These are phyloP conservation scores for Morpho helenor DNA, from an alignment of 2,888 invertebrate species.

Conservation along the genomic window DNA sequence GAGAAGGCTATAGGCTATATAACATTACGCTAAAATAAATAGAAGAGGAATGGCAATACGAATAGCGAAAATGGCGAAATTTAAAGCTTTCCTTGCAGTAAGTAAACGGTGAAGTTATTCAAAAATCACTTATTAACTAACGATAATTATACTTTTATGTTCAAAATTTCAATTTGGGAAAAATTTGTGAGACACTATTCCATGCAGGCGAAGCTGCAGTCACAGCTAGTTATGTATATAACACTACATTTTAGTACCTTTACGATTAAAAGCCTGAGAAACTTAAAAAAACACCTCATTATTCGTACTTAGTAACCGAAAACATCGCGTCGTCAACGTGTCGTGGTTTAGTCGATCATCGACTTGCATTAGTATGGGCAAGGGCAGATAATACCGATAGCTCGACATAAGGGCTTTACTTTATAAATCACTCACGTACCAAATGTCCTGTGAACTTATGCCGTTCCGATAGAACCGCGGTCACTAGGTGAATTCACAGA, in stretches of 20 bases:
- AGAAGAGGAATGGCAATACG: no score
- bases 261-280: neutral
- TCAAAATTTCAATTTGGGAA: no score
- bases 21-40: no score
- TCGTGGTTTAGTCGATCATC: slow-evolving; percentile 16
- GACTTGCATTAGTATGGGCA: slow-evolving; percentile 29
- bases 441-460: slow-evolving; percentile 29
- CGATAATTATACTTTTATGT: no score
- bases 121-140: no score
- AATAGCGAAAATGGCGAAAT: no score
- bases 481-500: slow-evolving; percentile 16
- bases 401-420: slow-evolving; percentile 8
- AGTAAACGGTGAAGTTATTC: no score
- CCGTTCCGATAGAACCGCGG: slow-evolving; percentile 14
- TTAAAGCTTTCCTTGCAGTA: no score
- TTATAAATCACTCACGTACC: slow-evolving; percentile 28
- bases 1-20: no score
- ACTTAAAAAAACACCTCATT: neutral
- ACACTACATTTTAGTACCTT: neutral
- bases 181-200: no score
- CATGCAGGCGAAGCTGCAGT: no score
- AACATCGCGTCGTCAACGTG: neutral
- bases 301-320: slow-evolving; percentile 1
- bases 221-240: no score
- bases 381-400: slow-evolving; percentile 15